Base-by-base conservation (phyloP, 2,113 vertebrate species). In the Serinus canaria region DNA sequence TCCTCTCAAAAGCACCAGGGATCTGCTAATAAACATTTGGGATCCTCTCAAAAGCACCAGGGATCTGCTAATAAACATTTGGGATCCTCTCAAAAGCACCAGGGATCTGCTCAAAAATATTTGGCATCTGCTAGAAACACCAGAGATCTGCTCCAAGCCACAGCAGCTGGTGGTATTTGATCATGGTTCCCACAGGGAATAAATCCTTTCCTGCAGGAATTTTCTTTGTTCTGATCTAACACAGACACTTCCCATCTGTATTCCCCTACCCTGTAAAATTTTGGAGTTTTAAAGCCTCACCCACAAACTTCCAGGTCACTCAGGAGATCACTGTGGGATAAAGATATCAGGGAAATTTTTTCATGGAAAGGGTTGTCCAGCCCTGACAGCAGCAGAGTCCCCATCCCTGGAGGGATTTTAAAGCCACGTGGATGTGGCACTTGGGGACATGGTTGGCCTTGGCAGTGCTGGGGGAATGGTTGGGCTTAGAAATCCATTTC, bases 191-290 rank as follows among this genome's bases (percentile, higher is more conserved):
- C 63, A 21, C 20, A 6, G 39, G 68, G 55, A 74, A 56, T 53
- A 70, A 92, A 83, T 77, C 83, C 55, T 41, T 11, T 9, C 15
- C 10, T 4, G 0, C 33, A 81, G 73, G 64, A 81, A 49, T 86
- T 23, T 16, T 3, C 31, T 88, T 77, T 21, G 24, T 37, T 55
- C 69, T 31, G 24, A 30, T 43, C 43, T 41, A 9, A 15, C 2
- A 3, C 0, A 4, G 37, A 19, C 0, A 21, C 3, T 39, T 13
- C 16, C 7, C 33, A 25, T 35, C 24, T n/a, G 1, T 31, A 28
- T 60, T n/a, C 22, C 27, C 27, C 46, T 8, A 15, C 24, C 5
- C 8, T 14, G 44, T 3, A 7, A 9, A 6, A 63, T 23, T 53
- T 37, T 7, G 20, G n/a, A 24, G 49, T 15, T 41, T 12, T 67